Percentiles rank a stretch among this genome's conserved stretches.
Conservation (phyloP, 2,888 invertebrate genomes). For the Tetrapedia diversipes region DNA sequence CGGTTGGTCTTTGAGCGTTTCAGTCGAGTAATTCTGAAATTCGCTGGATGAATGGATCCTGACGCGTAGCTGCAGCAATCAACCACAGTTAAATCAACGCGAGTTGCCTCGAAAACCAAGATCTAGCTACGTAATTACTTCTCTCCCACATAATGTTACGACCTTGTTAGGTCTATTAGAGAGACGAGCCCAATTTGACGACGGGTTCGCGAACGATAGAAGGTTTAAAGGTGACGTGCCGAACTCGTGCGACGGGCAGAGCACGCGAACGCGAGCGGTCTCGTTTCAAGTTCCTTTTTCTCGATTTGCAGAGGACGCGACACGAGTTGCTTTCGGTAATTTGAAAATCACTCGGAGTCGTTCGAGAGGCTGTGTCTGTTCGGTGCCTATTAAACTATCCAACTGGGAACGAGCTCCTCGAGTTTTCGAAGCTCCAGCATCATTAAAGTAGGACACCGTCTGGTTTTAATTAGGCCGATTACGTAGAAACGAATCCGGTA, state of each 20-base stretch:
- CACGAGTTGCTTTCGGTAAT: too few species aligned
- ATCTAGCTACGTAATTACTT: constrained; percentile 35
- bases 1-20: neutral
- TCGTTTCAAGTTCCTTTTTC: neutral
- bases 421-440: constrained; percentile 20
- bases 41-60: neutral
- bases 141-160: constrained; percentile 38
- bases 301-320: too few species aligned
- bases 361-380: neutral
- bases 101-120: constrained; percentile 25
- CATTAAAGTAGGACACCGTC: constrained; percentile 39
- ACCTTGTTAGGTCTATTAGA: constrained; percentile 34
- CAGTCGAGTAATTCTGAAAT: neutral
- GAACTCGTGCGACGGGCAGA: too few species aligned
- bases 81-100: constrained; percentile 22
- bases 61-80: constrained; percentile 2
- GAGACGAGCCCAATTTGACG: constrained; percentile 21
- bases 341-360: neutral
- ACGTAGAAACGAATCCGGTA: constrained; percentile 47
- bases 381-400: constrained; percentile 14
- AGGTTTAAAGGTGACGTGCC: constrained; percentile 1
- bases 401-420: constrained; percentile 3
- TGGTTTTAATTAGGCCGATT: constrained; percentile 54
- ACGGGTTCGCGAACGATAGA: constrained; percentile 5
- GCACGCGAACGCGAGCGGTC: neutral